Evolutionary conservation across 2,888 invertebrate species (phyloP), one percentile per base, ranked within the genome.

Genomic region (Chrysopilus asiliformis): DNA sequence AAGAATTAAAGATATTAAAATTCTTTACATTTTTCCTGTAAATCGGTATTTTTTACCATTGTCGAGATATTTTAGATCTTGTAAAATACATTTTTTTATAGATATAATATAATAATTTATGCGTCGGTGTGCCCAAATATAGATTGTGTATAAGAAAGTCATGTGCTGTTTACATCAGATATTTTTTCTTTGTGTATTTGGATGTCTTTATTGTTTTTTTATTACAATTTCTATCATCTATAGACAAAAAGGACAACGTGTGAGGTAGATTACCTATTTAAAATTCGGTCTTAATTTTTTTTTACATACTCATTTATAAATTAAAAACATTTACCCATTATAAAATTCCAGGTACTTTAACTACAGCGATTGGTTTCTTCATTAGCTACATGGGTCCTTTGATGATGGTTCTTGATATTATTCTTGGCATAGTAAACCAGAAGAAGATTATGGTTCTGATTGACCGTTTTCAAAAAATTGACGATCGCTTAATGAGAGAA

Each of bases 321-420:
- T 9, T 9, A 22, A 22, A 22, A 22, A 22, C 9, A 26, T 12
- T 26, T 12, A 26, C 6, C 9, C 13, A 12, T n/a, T 26, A 26
- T 32, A 20, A 24, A 32, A 12, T 42, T 34, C 4, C 18, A 60
- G 63, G 57, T 31, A 57, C 64, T 6, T 43, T 64, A 14, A 64
- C 63, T 5, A 55, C 55, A 35, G 61, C 60, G 1, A 63, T 64
- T 49, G 60, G 62, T 8, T 39, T 63, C 3, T 61, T 63, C 42
- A 45, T 64, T 19, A 58, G 57, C 14, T 63, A 64, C 38, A 57
- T 64, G 40, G 58, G 56, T 4, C 50, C 63, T 3, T 45, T 55
- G 6, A 63, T 63, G 60, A 57, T 64, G 56, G 47, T 45, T n/a
- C 52, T 57, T 6, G 64, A 64, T 47, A 55, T 62, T 31, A 24